Percentiles rank a stretch among this genome's conserved stretches.
These are phyloP conservation scores for Achroia grisella DNA, from an alignment of 1,140 invertebrate species.

Conservation along the genomic window DNA sequence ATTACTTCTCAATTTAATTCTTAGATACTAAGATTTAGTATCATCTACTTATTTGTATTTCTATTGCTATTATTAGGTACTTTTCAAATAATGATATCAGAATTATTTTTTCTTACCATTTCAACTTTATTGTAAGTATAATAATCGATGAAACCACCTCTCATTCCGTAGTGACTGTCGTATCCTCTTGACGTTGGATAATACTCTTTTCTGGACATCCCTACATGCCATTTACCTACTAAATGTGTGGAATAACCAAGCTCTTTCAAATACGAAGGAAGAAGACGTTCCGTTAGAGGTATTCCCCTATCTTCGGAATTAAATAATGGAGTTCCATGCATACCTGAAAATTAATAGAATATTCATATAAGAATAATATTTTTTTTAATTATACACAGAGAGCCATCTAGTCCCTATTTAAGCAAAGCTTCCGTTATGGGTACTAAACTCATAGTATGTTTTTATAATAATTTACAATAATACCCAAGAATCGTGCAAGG, in stretches of 20 bases:
- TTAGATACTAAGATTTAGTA: too few relatives aligned
- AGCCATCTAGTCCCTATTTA: too few relatives aligned
- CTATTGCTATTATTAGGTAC: too few relatives aligned
- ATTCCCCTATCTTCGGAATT: slow-evolving; percentile 84
- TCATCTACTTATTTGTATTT: too few relatives aligned
- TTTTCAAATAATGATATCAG: not conserved
- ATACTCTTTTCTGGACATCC: slow-evolving; percentile 80
- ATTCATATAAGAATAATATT: not conserved
- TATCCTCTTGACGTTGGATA: slow-evolving; percentile 88
- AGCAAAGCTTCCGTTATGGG: too few relatives aligned
- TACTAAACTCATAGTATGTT: too few relatives aligned
- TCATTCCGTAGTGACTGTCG: slow-evolving; percentile 88
- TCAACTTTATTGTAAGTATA: slow-evolving; percentile 78
- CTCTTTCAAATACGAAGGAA: slow-evolving; percentile 84
- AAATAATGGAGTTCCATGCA: slow-evolving; percentile 85
- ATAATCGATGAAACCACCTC: slow-evolving; percentile 88
- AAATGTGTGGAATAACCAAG: slow-evolving; percentile 87
- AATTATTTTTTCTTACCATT: slow-evolving; percentile 26
- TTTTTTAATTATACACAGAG: too few relatives aligned
- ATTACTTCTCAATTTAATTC: too few relatives aligned
- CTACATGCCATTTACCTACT: slow-evolving; percentile 94
- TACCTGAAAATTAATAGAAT: slow-evolving; percentile 73
- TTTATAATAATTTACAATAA: too few relatives aligned
- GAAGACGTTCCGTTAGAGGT: slow-evolving; percentile 78
- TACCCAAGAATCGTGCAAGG: too few relatives aligned